A percentile compares a stretch with the other conserved stretches of the same genome.
Conservation (phyloP, 2,113 vertebrate species). For the Chaetops frenatus region DNA sequence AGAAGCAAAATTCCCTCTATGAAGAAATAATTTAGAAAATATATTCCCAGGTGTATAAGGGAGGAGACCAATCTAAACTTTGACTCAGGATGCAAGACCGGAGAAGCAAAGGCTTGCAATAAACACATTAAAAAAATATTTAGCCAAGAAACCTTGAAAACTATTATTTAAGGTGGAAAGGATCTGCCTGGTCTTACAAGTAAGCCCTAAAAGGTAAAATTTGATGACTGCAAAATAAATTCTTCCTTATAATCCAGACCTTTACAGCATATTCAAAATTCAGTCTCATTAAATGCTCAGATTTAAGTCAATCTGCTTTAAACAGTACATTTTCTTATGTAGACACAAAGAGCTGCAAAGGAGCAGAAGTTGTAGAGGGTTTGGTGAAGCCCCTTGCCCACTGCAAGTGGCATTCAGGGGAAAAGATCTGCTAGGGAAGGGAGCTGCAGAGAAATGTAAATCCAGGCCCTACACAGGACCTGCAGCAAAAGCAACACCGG, state of each 20-base stretch:
- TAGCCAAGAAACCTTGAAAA: neutral
- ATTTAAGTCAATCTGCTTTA: neutral
- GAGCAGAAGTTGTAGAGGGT: neutral
- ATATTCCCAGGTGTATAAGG: accelerated
- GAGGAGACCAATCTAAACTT: neutral
- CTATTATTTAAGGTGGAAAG: neutral
- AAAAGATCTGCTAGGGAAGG: neutral
- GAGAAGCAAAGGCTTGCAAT: neutral
- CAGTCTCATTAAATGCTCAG: neutral
- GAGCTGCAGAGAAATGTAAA: neutral
- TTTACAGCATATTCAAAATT: neutral
- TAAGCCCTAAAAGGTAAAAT: neutral
- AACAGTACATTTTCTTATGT: neutral
- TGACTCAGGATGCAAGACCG: neutral
- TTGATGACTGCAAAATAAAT: neutral
- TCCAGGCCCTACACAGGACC: neutral
- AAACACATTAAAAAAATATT: neutral
- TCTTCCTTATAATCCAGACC: neutral
- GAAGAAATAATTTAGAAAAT: neutral
- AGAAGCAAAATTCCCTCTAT: neutral
- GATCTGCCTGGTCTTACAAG: neutral
- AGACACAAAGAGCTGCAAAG: neutral
- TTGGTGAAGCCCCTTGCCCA: accelerated
- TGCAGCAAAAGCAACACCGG: neutral
- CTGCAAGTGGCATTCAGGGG: neutral